Conservation (phyloP, 2,888 invertebrate species). For the Drosophila yooni region DNA sequence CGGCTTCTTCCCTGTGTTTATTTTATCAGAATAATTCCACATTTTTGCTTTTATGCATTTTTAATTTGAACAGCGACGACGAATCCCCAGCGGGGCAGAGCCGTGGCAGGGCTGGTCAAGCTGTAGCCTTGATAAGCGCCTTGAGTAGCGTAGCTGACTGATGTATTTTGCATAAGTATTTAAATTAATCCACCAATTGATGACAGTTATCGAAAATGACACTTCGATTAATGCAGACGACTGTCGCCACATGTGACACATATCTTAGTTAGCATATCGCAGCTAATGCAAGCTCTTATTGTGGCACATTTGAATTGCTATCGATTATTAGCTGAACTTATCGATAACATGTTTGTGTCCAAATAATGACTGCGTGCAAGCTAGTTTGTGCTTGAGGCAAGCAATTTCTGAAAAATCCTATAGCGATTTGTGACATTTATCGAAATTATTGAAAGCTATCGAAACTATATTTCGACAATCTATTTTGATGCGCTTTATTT, state of each 20-base stretch:
- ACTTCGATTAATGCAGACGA: background rate
- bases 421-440: background rate
- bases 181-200: conserved; percentile 7
- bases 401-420: background rate
- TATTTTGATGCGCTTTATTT: background rate
- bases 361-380: background rate
- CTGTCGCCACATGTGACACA: background rate
- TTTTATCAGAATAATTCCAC: conserved; percentile 81
- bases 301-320: background rate
- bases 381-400: background rate
- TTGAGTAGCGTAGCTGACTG: background rate
- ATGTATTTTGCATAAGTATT: background rate
- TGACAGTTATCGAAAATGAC: background rate
- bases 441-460: background rate
- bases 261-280: background rate
- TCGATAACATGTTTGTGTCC: background rate
- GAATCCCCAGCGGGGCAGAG: conserved; percentile 29
- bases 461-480: background rate
- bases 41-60: conserved; percentile 81
- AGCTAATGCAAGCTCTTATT: background rate
- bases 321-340: background rate
- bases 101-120: conserved; percentile 1
- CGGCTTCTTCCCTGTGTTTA: conserved; percentile 71
- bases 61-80: conserved; percentile 70
- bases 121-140: background rate